Evolutionary conservation across 1,140 invertebrate species (phyloP), one percentile per base, ranked within the genome.

Genomic region (Muscidifurax raptorellus): DNA sequence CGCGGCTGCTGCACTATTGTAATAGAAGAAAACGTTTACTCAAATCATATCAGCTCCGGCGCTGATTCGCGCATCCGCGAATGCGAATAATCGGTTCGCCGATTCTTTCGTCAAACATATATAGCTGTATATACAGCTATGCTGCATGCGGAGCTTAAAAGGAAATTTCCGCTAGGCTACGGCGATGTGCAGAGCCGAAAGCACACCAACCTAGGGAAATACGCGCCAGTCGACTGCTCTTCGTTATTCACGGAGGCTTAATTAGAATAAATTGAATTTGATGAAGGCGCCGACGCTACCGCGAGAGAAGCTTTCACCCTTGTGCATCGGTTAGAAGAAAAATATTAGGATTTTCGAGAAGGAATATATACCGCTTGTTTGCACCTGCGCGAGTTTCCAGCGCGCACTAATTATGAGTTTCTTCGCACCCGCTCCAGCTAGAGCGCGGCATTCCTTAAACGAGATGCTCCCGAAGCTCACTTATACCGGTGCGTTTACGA

Each of bases 11-110:
- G 44, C 44, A 13, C 44, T n/a, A n/a, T n/a, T n/a, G n/a, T n/a
- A n/a, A n/a, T 59, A 2, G 74, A 76, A 76, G 74, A 76, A 76
- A 76, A 76, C 74, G 74, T 76, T 76, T 76, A 52, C 74, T 76
- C 74, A 76, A 76, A 76, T 76, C 74, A 75, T 40, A 47, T 52
- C 40, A 74, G 30, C 32, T 13, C 15, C 32, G 3, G 40, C 74
- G n/a, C 27, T 72, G 69, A 75, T 75, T 75, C 32, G 36, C 36
- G 71, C 71, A 74, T 72, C 15, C 71, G 30, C 30, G 32, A 52
- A 22, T 76, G 40, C 40, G 9, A 76, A n/a, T n/a, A 76, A 76
- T 76, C 40, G 52, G 74, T 76, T 44, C 25, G 25, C 18, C 71
- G 71, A 5, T 30, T 40, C 32, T 74, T 74, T 36, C 32, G 27